Evolutionary conservation across 2,888 invertebrate species (phyloP).

Genomic region (Autographa gamma): DNA sequence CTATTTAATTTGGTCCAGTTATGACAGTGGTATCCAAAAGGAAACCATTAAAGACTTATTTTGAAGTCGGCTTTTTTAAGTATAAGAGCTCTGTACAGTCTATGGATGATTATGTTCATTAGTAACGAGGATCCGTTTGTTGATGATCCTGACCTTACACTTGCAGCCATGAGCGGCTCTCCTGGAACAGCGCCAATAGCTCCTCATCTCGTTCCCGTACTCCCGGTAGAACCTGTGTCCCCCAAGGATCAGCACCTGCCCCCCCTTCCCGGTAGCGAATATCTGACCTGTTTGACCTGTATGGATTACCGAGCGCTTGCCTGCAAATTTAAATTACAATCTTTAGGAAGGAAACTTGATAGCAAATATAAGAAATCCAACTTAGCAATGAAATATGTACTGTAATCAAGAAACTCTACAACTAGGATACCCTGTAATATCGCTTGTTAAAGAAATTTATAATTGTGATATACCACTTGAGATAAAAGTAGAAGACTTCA

Average conservation of each 20-base stretch:
- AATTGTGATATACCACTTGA: too few relatives aligned
- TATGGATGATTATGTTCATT: constrained; percentile 69
- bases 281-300: constrained; percentile 66
- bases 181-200: constrained; percentile 78
- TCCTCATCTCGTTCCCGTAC: constrained; percentile 67
- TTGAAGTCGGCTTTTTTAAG: too few relatives aligned
- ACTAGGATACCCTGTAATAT: too few relatives aligned
- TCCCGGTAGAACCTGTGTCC: constrained; percentile 73
- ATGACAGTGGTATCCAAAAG: too few relatives aligned
- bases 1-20: too few relatives aligned
- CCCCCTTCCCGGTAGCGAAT: constrained; percentile 69
- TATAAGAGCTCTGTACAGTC: constrained; percentile 11
- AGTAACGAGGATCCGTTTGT: constrained; percentile 63
- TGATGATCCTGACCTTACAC: constrained; percentile 70
- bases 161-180: constrained; percentile 68
- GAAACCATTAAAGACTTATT: too few relatives aligned
- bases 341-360: not conserved
- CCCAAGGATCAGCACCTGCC: constrained; percentile 67
- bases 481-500: too few relatives aligned
- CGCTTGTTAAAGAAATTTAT: too few relatives aligned
- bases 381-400: too few relatives aligned
- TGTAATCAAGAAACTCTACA: too few relatives aligned
- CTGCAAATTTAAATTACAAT: constrained; percentile 24
- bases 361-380: too few relatives aligned
- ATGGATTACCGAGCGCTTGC: not conserved